Evolutionary conservation across 2,797 vertebrate genomes (phyloP).

Genomic region (Distichodus sexfasciatus): DNA sequence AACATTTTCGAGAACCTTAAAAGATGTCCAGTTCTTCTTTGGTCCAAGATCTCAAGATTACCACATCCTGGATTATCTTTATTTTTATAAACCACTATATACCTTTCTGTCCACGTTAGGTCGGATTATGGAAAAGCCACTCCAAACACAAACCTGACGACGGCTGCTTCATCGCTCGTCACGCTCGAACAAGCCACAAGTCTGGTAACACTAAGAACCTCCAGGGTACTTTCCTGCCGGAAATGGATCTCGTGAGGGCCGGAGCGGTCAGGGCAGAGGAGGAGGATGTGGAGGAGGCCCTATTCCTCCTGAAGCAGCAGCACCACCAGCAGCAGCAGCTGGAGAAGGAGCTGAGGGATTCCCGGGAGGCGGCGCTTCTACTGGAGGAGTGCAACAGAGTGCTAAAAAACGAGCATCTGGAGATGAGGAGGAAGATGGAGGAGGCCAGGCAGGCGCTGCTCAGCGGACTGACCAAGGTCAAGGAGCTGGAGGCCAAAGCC

Average conservation of each 20-base stretch:
- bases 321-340: too few relatives aligned
- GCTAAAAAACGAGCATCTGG: slow-evolving; percentile 80
- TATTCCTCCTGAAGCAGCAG: slow-evolving; percentile 74
- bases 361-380: slow-evolving; percentile 68
- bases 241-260: slow-evolving; percentile 80
- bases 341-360: slow-evolving; percentile 80
- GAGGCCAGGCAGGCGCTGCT: slow-evolving; percentile 81
- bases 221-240: slow-evolving; percentile 75
- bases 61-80: too few relatives aligned
- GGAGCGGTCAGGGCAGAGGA: too few relatives aligned
- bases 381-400: slow-evolving; percentile 80
- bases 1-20: too few relatives aligned
- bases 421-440: slow-evolving; percentile 85
- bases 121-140: slow-evolving; percentile 89
- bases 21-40: too few relatives aligned
- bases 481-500: slow-evolving; percentile 84
- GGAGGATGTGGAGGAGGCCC: slow-evolving; percentile 77
- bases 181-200: slow-evolving; percentile 57
- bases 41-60: too few relatives aligned
- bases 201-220: slow-evolving; percentile 62
- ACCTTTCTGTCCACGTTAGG: slow-evolving; percentile 48
- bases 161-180: slow-evolving; percentile 68
- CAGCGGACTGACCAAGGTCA: slow-evolving; percentile 85
- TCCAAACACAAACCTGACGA: slow-evolving; percentile 74
- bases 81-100: too few relatives aligned